Percentiles rank a stretch among this genome's conserved stretches.
Evolutionary conservation across 1,140 invertebrate genomes (phyloP).

Genomic region (Mamestra configurata): DNA sequence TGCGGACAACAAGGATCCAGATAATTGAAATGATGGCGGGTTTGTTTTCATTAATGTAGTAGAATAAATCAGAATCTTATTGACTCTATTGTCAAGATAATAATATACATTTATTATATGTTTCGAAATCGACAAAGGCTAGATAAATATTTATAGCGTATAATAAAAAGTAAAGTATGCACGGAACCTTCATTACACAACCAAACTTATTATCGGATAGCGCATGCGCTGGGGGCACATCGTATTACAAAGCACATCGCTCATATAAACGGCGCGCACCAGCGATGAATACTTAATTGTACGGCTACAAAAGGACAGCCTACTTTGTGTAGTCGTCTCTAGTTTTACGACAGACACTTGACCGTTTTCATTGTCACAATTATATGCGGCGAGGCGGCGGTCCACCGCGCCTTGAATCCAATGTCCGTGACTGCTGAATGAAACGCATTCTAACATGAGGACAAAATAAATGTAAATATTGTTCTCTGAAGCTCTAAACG

Average conservation of each 20-base stretch:
- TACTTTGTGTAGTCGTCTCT: constrained; percentile 76
- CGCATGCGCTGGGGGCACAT: constrained; percentile 31
- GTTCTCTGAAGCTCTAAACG: constrained; percentile 22
- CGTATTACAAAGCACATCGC: constrained; percentile 59
- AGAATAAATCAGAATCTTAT: not conserved
- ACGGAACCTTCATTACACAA: constrained; percentile 7
- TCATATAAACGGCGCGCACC: constrained; percentile 66
- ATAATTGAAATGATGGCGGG: not conserved
- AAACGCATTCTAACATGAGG: constrained; percentile 54
- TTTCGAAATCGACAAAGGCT: not conserved
- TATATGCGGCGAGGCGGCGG: constrained; percentile 67
- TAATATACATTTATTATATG: not conserved
- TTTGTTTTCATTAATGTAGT: not conserved
- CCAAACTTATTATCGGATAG: constrained; percentile 12
- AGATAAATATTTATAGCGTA: not conserved
- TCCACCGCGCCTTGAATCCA: constrained; percentile 56
- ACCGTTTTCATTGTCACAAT: constrained; percentile 78
- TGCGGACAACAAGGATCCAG: not conserved
- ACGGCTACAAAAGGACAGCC: constrained; percentile 75
- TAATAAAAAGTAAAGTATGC: constrained; percentile 17
- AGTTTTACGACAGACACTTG: constrained; percentile 82
- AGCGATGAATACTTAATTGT: constrained; percentile 78
- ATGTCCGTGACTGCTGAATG: constrained; percentile 57
- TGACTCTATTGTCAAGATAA: not conserved
- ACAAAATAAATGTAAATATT: constrained; percentile 50